Evolutionary conservation across 2,113 vertebrate species (phyloP).

Genomic region (Mesembrinibis cayennensis): DNA sequence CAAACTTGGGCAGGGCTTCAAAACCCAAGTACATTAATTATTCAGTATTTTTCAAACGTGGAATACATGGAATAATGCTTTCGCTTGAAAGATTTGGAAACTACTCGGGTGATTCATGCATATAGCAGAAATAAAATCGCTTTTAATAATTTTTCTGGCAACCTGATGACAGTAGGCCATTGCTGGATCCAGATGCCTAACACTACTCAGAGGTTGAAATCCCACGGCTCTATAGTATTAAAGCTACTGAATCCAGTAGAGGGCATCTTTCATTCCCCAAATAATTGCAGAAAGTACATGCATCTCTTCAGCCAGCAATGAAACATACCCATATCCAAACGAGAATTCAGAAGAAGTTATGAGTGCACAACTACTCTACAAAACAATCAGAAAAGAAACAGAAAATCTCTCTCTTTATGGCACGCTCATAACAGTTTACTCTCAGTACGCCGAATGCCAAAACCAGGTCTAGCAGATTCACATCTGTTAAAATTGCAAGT

Average conservation of each 20-base stretch:
- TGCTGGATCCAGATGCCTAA: not conserved
- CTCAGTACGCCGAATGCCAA: not conserved
- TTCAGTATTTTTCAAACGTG: not conserved
- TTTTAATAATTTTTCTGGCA: not conserved
- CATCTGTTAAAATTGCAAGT: not conserved
- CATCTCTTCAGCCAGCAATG: not conserved
- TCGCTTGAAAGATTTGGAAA: not conserved
- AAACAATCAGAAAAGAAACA: not conserved
- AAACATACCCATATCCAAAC: not conserved
- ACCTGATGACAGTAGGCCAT: not conserved
- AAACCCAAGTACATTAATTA: not conserved
- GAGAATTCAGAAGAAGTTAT: not conserved
- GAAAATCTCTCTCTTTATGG: not conserved
- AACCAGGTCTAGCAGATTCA: not conserved
- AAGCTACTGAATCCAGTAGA: not conserved
- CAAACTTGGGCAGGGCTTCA: not conserved
- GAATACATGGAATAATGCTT: not conserved
- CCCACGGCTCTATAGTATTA: rapidly evolving
- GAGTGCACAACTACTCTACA: not conserved
- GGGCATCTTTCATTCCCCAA: not conserved
- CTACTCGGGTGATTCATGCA: not conserved
- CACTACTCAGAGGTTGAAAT: not conserved
- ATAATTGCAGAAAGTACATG: not conserved
- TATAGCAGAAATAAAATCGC: not conserved
- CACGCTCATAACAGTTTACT: not conserved